Evolutionary conservation across 2,888 invertebrate genomes (phyloP), one percentile per base, ranked within the genome.

Genomic region (Drosophila multiciliata): DNA sequence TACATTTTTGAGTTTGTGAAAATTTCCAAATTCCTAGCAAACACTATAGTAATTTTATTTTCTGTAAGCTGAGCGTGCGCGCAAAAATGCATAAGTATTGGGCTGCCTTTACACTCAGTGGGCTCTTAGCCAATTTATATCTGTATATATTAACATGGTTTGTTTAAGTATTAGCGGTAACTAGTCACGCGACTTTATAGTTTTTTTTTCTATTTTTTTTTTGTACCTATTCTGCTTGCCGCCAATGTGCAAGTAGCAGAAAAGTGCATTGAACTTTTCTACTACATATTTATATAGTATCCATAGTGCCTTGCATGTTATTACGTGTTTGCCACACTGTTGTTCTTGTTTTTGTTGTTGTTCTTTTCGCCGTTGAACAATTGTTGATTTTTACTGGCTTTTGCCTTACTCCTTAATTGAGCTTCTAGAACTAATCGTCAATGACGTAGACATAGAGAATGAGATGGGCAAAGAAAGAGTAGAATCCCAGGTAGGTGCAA

Each of bases 341-440:
- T 54, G 53, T 15, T 53, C 9, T 23, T 35, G 35, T 33, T 33
- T 9, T 38, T 54, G 23, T 36, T 36, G 23, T 54, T 36, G 17
- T 55, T 55, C 54, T 26, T 65, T 75, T 65, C 45, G 63, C 60
- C 66, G 74, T 74, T 71, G 68, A 81, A 70, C 68, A 68, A 65
- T 69, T 69, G 80, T 82, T 73, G 75, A 87, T 84, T 82, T 86
- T 86, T 77, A 88, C 86, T 82, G 82, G 67, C 73, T 76, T 73
- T 42, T 68, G 69, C 69, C 66, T 72, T 73, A 63, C 57, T 66
- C 64, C 80, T 78, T 80, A 81, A 80, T 81, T 75, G 75, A 76
- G 73, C 66, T 66, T 78, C 63, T 71, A 62, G 54, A 78, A 73
- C 71, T 64, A 73, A 72, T 57, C 74, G 68, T 36, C 66, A 69